A percentile compares a stretch with the other conserved stretches of the same genome.
These are phyloP conservation scores for Orthosia cruda DNA, from an alignment of 2,888 invertebrate species.

Conservation along the genomic window DNA sequence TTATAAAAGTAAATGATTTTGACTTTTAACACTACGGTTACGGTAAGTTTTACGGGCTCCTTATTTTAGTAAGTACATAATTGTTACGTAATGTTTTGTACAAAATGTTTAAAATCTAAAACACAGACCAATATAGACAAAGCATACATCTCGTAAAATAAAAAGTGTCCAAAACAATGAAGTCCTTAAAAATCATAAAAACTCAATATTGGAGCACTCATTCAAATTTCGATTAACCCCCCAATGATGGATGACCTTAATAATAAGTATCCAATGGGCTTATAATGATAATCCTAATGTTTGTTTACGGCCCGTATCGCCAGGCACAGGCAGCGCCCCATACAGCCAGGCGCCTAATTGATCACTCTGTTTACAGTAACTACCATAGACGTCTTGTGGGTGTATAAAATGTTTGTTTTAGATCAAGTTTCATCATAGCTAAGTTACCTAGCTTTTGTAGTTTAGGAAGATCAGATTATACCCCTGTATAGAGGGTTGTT, in stretches of 20 bases:
- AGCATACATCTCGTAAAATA: background rate
- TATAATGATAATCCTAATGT: slow-evolving; percentile 82
- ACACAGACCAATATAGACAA: too few relatives aligned
- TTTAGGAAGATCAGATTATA: background rate
- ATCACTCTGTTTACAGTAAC: slow-evolving; percentile 68
- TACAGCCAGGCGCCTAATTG: slow-evolving; percentile 76
- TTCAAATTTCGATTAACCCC: slow-evolving; percentile 69
- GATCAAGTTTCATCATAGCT: slow-evolving; percentile 39
- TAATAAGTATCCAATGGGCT: slow-evolving; percentile 75
- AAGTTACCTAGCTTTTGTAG: slow-evolving; percentile 30
- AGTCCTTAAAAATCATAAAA: background rate
- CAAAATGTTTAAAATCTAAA: too few relatives aligned
- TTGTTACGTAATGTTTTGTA: too few relatives aligned
- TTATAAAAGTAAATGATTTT: too few relatives aligned
- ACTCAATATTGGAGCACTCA: slow-evolving; percentile 41
- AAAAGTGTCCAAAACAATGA: slow-evolving; percentile 3
- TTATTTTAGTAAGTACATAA: too few relatives aligned
- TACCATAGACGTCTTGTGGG: slow-evolving; percentile 32
- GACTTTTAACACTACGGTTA: too few relatives aligned
- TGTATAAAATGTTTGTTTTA: slow-evolving; percentile 39
- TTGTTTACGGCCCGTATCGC: slow-evolving; percentile 81
- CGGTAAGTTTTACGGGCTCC: too few relatives aligned
- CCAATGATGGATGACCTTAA: slow-evolving; percentile 81
- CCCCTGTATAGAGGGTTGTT: background rate
- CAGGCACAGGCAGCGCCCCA: slow-evolving; percentile 71